Conservation (phyloP, 2,113 vertebrate species). For the Cinclus mexicanus region DNA sequence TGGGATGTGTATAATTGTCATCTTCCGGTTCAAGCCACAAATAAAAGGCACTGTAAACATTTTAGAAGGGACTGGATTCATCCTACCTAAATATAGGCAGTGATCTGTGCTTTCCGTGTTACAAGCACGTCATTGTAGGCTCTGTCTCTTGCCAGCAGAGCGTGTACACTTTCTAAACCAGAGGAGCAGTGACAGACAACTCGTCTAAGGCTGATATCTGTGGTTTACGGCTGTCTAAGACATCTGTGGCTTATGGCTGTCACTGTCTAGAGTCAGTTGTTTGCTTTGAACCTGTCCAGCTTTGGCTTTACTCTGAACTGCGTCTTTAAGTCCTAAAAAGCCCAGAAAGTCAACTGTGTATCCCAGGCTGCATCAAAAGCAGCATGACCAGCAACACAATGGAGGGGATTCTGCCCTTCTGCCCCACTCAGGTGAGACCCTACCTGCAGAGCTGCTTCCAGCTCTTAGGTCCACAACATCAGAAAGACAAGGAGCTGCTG, state of each 20-base stretch:
- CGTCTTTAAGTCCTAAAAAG: background rate
- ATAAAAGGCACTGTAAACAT: conserved; percentile 49
- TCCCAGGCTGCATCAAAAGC: background rate
- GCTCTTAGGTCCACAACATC: background rate
- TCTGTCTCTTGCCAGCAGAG: background rate
- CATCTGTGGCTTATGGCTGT: background rate
- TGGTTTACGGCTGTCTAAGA: background rate
- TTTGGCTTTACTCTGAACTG: background rate
- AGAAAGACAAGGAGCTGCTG: background rate
- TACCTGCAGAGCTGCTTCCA: background rate
- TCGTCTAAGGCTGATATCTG: background rate
- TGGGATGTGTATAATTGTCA: conserved; percentile 15
- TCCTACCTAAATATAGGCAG: conserved; percentile 45
- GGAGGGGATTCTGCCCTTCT: background rate
- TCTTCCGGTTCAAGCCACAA: conserved; percentile 22
- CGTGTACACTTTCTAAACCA: background rate
- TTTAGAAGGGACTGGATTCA: conserved; percentile 11
- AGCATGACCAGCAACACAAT: accelerated
- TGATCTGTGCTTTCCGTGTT: conserved; percentile 14
- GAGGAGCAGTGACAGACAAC: background rate
- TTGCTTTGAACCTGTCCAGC: background rate
- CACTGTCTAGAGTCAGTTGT: background rate
- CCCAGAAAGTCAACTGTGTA: accelerated
- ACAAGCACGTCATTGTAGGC: background rate
- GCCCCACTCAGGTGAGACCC: background rate